These are phyloP conservation scores for Megamerina dolium DNA, from an alignment of 2,888 invertebrate species.

Conservation along the genomic window DNA sequence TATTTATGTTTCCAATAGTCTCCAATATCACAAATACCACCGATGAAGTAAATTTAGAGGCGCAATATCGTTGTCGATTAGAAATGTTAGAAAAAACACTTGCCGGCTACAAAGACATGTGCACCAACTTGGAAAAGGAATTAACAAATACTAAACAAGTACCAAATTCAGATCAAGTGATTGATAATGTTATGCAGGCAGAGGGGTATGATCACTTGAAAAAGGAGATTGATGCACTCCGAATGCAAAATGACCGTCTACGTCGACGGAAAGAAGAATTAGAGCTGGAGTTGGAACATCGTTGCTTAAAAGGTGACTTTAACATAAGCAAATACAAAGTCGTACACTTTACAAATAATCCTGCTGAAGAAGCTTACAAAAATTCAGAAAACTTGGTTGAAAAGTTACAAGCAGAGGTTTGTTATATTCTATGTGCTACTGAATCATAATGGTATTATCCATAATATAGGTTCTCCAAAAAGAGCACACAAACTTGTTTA, in stretches of 20 bases:
- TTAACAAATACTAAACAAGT: slow-evolving; percentile 45
- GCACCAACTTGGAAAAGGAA: slow-evolving; percentile 61
- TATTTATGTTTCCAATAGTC: slow-evolving; percentile 39
- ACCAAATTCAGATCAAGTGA: slow-evolving; percentile 19
- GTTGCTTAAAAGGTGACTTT: slow-evolving; percentile 55
- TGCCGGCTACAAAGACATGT: slow-evolving; percentile 67
- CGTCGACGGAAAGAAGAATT: slow-evolving; percentile 57
- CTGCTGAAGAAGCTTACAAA: slow-evolving; percentile 62
- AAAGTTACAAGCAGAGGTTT: slow-evolving; percentile 64
- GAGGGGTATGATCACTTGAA: slow-evolving; percentile 56
- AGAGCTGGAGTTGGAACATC: slow-evolving; percentile 62
- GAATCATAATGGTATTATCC: no score
- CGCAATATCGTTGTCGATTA: slow-evolving; percentile 57
- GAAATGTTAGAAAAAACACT: slow-evolving; percentile 68
- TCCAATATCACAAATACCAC: no score
- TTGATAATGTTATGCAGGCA: slow-evolving; percentile 29
- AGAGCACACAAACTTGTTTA: no score
- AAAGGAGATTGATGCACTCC: slow-evolving; percentile 55
- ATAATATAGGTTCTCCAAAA: no score
- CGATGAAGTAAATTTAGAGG: slow-evolving; percentile 41
- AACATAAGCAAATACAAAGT: slow-evolving; percentile 40
- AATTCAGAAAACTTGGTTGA: slow-evolving; percentile 62
- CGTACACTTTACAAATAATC: slow-evolving; percentile 67
- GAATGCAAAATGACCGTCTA: slow-evolving; percentile 52
- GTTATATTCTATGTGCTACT: no score